Base-by-base conservation (phyloP, 2,888 invertebrate species). In the Balanococcus diminutus region DNA sequence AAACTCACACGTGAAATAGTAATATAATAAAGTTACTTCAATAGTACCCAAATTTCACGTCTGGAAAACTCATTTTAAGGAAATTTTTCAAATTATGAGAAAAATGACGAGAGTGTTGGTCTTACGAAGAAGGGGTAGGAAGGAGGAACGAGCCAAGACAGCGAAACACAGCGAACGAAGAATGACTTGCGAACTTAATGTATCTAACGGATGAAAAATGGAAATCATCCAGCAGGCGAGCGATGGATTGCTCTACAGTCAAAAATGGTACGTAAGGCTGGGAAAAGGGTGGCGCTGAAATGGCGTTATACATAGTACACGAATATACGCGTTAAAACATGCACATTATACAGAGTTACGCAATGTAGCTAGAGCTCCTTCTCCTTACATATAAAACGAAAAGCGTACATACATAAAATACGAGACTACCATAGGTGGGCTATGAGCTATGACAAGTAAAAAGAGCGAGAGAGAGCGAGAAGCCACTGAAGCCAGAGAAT, bases 401-500 rank as follows among this genome's bases (percentile, higher is more conserved):
- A 56, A 19, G 56, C 19, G 56, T 22, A n/a, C n/a, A 56, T 56
- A 42, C 16, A 11, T 42, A 42, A 42, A 42, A 42, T 42, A 36
- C 8, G 8, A 3, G 36, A 36, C 36, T 36, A 36, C n/a, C n/a
- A n/a, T n/a, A n/a, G n/a, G n/a, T n/a, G n/a, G n/a, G n/a, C n/a
- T n/a, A n/a, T n/a, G n/a, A n/a, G n/a, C n/a, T 42, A 51, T 19
- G 19, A 19, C 19, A 9, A n/a, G 19, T 51, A 51, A 6, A 51
- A 19, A 42, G 2, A 11, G 51, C 4, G 8, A 6, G 9, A 6
- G 28, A 6, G 28, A 6, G 61, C n/a, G 28, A 11, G 61, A 4
- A 67, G 28, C 4, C 61, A n/a, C n/a, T n/a, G n/a, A n/a, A n/a
- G n/a, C n/a, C 11, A 82, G 28, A 82, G 82, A 56, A 82, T 82